phyloP scores from a whole-genome alignment of 2,888 invertebrate species.

The Drosophila bunnanda region DNA sequence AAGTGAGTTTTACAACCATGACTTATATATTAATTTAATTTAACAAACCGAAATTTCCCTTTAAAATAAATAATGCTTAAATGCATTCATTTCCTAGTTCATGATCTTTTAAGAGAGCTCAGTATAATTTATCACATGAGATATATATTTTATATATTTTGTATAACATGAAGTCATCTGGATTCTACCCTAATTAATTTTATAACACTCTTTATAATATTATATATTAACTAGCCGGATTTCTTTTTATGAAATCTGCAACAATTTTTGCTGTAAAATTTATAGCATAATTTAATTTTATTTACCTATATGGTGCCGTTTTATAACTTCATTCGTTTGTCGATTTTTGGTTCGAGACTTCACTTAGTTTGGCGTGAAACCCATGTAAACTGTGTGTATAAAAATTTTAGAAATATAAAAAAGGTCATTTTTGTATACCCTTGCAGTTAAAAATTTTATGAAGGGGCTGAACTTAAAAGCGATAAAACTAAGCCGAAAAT shows the following conservation, averaged over 20 bases:
- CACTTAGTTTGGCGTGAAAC: background rate
- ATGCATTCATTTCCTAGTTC: background rate
- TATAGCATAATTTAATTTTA: background rate
- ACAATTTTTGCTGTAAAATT: background rate
- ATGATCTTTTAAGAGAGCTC: background rate
- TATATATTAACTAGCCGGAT: too few relatives aligned
- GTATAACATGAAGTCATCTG: background rate
- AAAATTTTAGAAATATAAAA: accelerated
- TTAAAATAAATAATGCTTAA: background rate
- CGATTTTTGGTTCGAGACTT: background rate
- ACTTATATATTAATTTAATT: background rate
- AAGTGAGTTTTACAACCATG: accelerated
- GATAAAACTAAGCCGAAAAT: background rate
- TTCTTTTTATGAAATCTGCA: background rate
- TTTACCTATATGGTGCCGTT: background rate
- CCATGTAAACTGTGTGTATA: background rate
- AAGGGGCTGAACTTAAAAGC: background rate
- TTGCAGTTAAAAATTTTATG: background rate
- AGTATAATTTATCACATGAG: too few relatives aligned
- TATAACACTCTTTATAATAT: too few relatives aligned
- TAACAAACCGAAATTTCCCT: accelerated
- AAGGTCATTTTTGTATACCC: background rate
- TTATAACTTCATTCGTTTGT: too few relatives aligned
- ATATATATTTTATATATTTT: background rate
- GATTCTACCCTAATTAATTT: too few relatives aligned